Evolutionary conservation across 2,888 invertebrate genomes (phyloP), one percentile per base, ranked within the genome.

Genomic region (Plagiodera versicolora): DNA sequence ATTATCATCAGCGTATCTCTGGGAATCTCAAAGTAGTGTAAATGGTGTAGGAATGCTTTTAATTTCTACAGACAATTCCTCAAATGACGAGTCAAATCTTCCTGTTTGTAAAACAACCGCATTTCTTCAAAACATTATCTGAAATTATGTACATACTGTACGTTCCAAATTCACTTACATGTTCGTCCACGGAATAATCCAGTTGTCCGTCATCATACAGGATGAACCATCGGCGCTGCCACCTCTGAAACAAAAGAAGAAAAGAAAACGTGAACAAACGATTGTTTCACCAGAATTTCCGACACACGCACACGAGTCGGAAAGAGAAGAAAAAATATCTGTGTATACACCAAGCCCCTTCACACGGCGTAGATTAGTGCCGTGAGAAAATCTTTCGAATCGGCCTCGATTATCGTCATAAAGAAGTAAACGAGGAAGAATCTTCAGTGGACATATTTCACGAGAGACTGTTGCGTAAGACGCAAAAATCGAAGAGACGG

Each of bases 211-310:
- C 97, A 82, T 98, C 97, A 84, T 95, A 98, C 57, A 98, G 85
- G 56, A 96, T 94, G 84, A 98, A 98, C 93, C 97, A 98, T 78
- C 98, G 86, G 78, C 98, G 86, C 83, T 98, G 98, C 98, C 98
- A 98, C 87, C 98, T 88, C 96, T 98, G 89, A 35, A 90, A 89
- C 79, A 82, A 83, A 76, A 72, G 73, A 62, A 46, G n/a, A 39
- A 39, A 14, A 2, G 39, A n/a, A 11, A n/a, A 14, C 14, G 4
- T 39, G 39, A 39, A 39, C 14, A n/a, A 39, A n/a, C 39, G 32
- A 10, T 32, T 9, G 32, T 8, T 10, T n/a, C n/a, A n/a, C n/a
- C n/a, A n/a, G n/a, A n/a, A n/a, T n/a, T n/a, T n/a, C n/a, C 2
- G 32, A 8, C 9, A 17, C 45, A 45, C 5, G 45, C 18, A 45